A percentile compares a stretch with the other conserved stretches of the same genome.
phyloP scores from a whole-genome alignment of 2,888 invertebrate genomes.

The Cerceris ruficornis region DNA sequence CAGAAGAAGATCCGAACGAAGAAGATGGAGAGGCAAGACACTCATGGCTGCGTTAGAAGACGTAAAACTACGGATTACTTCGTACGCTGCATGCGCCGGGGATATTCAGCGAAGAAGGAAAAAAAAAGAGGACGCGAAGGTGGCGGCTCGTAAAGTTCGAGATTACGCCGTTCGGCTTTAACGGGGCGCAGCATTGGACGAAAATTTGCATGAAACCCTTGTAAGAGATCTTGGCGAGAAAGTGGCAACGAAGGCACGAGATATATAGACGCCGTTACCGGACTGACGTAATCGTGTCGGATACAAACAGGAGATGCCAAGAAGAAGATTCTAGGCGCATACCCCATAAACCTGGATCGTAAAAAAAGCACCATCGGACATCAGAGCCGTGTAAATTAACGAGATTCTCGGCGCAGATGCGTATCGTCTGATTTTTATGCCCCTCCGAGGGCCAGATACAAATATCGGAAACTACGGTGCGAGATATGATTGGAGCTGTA shows the following conservation, averaged over 20 bases:
- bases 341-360: slow-evolving; percentile 18
- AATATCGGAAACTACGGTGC: background rate
- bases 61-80: slow-evolving; percentile 50
- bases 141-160: slow-evolving; percentile 59
- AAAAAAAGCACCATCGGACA: slow-evolving; percentile 31
- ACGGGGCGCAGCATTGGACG: slow-evolving; percentile 32
- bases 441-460: background rate
- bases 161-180: slow-evolving; percentile 57
- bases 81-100: slow-evolving; percentile 32
- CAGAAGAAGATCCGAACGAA: background rate
- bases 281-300: slow-evolving; percentile 33
- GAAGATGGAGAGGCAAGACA: background rate
- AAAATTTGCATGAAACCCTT: slow-evolving; percentile 56
- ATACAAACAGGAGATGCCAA: slow-evolving; percentile 32
- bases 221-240: slow-evolving; percentile 43
- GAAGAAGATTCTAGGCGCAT: slow-evolving; percentile 8
- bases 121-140: slow-evolving; percentile 30
- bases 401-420: slow-evolving; percentile 8
- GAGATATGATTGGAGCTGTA: background rate
- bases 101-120: slow-evolving; percentile 20
- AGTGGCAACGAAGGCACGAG: slow-evolving; percentile 48
- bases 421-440: slow-evolving; percentile 20
- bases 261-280: slow-evolving; percentile 41
- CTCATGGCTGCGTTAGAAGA: slow-evolving; percentile 23
- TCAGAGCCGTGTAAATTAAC: slow-evolving; percentile 33